phyloP scores from a whole-genome alignment of 2,888 invertebrate genomes.

The Idaea dimidiata region DNA sequence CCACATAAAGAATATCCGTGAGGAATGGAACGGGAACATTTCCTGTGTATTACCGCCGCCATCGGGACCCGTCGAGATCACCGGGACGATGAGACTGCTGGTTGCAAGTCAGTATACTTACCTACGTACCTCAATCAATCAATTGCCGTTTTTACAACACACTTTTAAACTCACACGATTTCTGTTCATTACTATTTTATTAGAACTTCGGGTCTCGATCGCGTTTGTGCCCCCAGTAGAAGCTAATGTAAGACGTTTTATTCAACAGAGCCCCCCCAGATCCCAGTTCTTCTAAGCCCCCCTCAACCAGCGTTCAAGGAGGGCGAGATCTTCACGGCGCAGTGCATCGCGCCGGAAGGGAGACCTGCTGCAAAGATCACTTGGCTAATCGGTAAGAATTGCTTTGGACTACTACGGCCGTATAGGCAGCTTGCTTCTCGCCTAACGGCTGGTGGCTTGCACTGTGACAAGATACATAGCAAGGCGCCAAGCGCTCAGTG shows the following conservation, averaged over 20 bases:
- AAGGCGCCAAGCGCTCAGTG: too few relatives aligned
- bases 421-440: too few relatives aligned
- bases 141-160: too few relatives aligned
- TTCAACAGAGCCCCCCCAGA: slow-evolving; percentile 67
- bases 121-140: too few relatives aligned
- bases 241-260: slow-evolving; percentile 5
- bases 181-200: too few relatives aligned
- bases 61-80: slow-evolving; percentile 79
- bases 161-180: too few relatives aligned
- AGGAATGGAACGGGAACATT: slow-evolving; percentile 85
- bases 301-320: slow-evolving; percentile 73
- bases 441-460: too few relatives aligned
- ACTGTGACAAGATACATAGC: too few relatives aligned
- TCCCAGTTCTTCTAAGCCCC: slow-evolving; percentile 59
- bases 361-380: slow-evolving; percentile 88
- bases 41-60: slow-evolving; percentile 83
- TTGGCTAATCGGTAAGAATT: slow-evolving; percentile 84
- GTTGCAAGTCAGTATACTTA: slow-evolving; percentile 86
- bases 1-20: slow-evolving; percentile 82
- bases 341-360: slow-evolving; percentile 85
- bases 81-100: slow-evolving; percentile 81
- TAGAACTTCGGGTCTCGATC: too few relatives aligned
- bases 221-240: too few relatives aligned
- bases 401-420: too few relatives aligned
- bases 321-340: slow-evolving; percentile 83